phyloP scores from a whole-genome alignment of 2,797 vertebrate species.

The Sebastes melanostomus region DNA sequence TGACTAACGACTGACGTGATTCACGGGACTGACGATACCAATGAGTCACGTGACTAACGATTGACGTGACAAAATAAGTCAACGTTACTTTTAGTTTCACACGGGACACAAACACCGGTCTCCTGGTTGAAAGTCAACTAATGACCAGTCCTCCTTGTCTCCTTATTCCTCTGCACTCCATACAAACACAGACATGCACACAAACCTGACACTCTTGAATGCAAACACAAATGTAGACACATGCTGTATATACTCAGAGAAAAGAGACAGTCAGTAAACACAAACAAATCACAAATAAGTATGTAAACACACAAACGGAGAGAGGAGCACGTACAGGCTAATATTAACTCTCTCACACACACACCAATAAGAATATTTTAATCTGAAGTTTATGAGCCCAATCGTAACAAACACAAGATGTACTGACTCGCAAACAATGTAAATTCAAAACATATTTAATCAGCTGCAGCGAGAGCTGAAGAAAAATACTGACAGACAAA shows the following conservation, averaged over 20 bases:
- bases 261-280: background rate
- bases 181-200: background rate
- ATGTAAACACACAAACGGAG: background rate
- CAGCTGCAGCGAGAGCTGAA: background rate
- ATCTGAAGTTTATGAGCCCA: background rate
- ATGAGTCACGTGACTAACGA: too few relatives aligned
- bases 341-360: background rate
- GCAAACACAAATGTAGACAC: slow-evolving; percentile 4
- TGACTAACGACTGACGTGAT: too few relatives aligned
- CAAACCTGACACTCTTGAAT: background rate
- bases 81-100: background rate
- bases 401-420: background rate
- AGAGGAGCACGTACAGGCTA: background rate
- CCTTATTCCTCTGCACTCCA: background rate
- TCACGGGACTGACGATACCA: too few relatives aligned
- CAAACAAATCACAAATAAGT: slow-evolving; percentile 3
- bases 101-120: rapidly evolving
- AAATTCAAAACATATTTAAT: background rate
- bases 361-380: slow-evolving; percentile 16
- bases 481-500: background rate
- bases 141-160: background rate
- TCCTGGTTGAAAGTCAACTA: background rate
- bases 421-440: background rate
- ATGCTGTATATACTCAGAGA: background rate
- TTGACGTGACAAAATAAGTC: too few relatives aligned